Percentiles rank a stretch among this genome's conserved stretches.
These are phyloP conservation scores for Crocuta crocuta DNA, from an alignment of 2,113 vertebrate genomes.

Conservation along the genomic window DNA sequence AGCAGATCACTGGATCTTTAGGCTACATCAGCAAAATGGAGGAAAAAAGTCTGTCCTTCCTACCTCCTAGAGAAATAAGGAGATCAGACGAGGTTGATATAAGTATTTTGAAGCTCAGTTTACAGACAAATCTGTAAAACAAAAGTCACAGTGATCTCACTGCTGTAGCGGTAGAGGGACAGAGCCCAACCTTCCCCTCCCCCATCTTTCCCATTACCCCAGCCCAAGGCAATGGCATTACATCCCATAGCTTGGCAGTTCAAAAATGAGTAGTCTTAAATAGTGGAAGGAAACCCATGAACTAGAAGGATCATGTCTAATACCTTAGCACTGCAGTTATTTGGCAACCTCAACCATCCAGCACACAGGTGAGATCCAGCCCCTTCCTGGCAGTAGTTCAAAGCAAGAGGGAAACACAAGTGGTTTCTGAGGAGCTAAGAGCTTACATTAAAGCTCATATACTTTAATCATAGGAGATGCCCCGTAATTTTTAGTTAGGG, in stretches of 20 bases:
- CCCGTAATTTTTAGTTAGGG: background rate
- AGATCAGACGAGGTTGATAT: background rate
- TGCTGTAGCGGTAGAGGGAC: background rate
- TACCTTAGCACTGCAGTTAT: background rate
- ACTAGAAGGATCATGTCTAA: background rate
- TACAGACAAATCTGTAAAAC: background rate
- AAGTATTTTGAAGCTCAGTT: background rate
- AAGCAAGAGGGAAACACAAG: background rate
- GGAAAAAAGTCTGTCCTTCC: background rate
- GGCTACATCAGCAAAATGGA: background rate
- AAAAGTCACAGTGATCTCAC: background rate
- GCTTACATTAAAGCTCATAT: background rate
- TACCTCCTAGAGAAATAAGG: background rate
- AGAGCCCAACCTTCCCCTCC: background rate
- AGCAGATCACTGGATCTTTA: background rate
- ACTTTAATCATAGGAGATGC: background rate
- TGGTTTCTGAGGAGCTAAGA: background rate
- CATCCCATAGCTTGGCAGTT: background rate
- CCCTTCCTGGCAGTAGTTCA: background rate
- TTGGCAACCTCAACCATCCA: background rate
- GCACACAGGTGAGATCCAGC: background rate
- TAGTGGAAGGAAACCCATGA: background rate
- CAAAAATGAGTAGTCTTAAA: background rate
- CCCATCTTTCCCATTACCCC: fast-evolving
- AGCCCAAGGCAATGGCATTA: background rate